Evolutionary conservation across 2,113 vertebrate species (phyloP), one percentile per base, ranked within the genome.

Genomic region (Corythornis vintsioides): DNA sequence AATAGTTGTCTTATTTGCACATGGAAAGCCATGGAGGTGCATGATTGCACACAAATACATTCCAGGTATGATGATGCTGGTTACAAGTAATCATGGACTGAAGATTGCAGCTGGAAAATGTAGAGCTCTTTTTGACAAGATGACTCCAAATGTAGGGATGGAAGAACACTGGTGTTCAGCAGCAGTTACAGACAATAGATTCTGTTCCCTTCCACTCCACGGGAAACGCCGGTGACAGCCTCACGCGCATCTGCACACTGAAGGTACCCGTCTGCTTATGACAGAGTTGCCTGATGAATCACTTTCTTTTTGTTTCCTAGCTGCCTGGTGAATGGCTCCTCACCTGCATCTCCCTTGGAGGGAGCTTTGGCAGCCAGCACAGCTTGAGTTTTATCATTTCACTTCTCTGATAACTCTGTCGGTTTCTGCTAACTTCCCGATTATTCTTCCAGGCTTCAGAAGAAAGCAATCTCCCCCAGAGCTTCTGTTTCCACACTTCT

Each of bases 351-450:
- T 8, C 52, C 66, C 57, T 81, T 57, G 29, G 80, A 83, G 84
- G 61, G 71, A 40, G 52, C 19, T 89, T 79, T 77, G 83, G 89
- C 80, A 91, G 67, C 53, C 71, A 87, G 69, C 43, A 53, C 70
- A 83, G 76, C 84, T 96, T 96, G 96, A 92, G 92, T 97, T 96
- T 88, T 91, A 84, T 88, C 82, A 84, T 85, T 95, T 95, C 86
- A 69, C 53, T 96, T 97, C 86, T 92, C 86, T 93, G 91, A 86
- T 92, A 92, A 81, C 81, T 96, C 94, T 95, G 75, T 95, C 28
- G 31, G 38, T 96, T 96, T 93, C 86, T 95, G 82, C 73, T 95
- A 93, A 84, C 93, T 94, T 97, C 94, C 90, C 48, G 57, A 84
- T 96, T 95, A 92, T 91, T 97, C 94, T 95, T 88, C 82, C 75